A percentile compares a stretch with the other conserved stretches of the same genome.
phyloP scores from a whole-genome alignment of 2,113 vertebrate species.

The Sciurus niger region DNA sequence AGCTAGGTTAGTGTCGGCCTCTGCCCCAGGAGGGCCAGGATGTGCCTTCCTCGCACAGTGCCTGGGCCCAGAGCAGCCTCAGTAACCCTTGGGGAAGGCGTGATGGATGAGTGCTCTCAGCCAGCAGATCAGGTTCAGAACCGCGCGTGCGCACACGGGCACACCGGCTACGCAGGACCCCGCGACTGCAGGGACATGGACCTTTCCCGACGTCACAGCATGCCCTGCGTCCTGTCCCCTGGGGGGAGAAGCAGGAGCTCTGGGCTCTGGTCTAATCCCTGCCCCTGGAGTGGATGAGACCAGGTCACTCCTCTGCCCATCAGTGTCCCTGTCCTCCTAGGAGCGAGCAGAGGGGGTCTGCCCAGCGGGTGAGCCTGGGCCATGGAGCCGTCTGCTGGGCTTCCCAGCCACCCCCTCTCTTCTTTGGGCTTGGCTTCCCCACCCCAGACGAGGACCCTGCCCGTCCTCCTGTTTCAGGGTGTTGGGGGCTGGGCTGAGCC shows the following conservation, averaged over 20 bases:
- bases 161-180: rapidly evolving
- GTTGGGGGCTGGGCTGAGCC: neutral
- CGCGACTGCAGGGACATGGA: neutral
- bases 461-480: neutral
- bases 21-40: neutral
- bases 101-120: neutral
- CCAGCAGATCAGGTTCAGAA: neutral
- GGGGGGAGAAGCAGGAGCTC: neutral
- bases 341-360: neutral
- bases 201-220: neutral
- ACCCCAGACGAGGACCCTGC: neutral
- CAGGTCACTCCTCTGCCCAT: neutral
- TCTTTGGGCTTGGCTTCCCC: neutral
- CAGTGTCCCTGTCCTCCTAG: neutral
- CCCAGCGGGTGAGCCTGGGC: neutral
- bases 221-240: neutral
- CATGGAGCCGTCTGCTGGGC: neutral
- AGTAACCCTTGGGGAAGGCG: neutral
- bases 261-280: neutral
- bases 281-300: neutral
- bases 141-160: rapidly evolving
- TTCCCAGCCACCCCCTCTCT: neutral
- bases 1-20: neutral
- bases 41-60: neutral
- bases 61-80: neutral